Evolutionary conservation across 2,888 invertebrate species (phyloP).

Genomic region (Agrotis clavis): DNA sequence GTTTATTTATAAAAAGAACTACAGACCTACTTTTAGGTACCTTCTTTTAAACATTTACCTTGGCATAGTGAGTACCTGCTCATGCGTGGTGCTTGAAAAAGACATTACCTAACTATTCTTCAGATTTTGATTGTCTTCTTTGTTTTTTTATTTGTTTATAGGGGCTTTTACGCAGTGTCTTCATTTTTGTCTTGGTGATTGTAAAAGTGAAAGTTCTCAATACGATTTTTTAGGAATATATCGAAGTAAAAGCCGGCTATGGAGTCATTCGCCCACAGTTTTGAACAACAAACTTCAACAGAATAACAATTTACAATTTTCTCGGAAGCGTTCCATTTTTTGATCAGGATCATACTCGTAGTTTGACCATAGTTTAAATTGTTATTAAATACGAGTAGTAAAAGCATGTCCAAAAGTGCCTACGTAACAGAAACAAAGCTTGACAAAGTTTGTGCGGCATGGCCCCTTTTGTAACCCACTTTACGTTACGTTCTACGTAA

Average conservation of each 20-base stretch:
- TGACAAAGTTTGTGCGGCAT: conserved; percentile 66
- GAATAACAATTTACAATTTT: neutral
- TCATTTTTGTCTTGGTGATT: too few species aligned
- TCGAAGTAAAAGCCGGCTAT: too few species aligned
- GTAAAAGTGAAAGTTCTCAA: neutral
- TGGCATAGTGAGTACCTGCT: neutral
- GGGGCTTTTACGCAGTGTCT: too few species aligned
- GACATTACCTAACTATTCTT: neutral
- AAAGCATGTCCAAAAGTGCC: conserved; percentile 58
- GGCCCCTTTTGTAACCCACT: conserved; percentile 69
- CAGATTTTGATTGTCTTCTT: too few species aligned
- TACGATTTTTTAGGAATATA: too few species aligned
- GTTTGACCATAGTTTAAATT: conserved; percentile 30
- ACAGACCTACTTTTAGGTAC: conserved; percentile 4
- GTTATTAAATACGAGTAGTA: conserved; percentile 40
- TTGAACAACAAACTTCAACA: neutral
- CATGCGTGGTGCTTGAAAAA: neutral
- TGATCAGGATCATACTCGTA: neutral
- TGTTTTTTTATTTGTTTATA: too few species aligned
- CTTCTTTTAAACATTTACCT: neutral
- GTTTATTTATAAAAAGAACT: conserved; percentile 22
- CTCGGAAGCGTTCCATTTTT: neutral
- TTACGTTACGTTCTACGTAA: conserved; percentile 67
- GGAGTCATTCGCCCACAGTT: neutral
- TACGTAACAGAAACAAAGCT: conserved; percentile 66